Percentiles rank a stretch among this genome's conserved stretches.
These are phyloP conservation scores for Autographa pulchrina DNA, from an alignment of 2,888 invertebrate species.

Conservation along the genomic window DNA sequence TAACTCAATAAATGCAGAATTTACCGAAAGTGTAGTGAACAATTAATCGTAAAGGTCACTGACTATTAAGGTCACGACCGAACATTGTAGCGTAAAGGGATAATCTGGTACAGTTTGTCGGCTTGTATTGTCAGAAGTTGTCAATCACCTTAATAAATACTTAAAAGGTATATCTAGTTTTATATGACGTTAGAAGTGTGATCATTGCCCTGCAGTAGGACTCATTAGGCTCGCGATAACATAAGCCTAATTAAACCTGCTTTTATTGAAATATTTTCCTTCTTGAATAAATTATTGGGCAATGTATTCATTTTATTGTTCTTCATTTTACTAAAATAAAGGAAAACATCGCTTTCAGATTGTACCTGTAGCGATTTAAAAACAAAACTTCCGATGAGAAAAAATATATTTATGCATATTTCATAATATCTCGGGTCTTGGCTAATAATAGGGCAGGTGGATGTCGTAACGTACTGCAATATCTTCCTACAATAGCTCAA, in stretches of 20 bases:
- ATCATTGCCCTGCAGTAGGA: not conserved
- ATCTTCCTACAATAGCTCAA: constrained; percentile 6
- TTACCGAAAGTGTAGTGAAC: constrained; percentile 33
- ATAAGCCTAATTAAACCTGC: not conserved
- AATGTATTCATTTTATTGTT: too few relatives aligned
- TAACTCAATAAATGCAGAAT: not conserved
- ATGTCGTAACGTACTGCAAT: constrained; percentile 5
- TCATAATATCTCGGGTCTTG: not conserved
- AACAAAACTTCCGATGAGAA: not conserved
- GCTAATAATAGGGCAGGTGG: constrained; percentile 6
- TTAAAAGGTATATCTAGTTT: not conserved
- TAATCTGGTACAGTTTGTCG: constrained; percentile 30
- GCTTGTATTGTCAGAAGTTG: constrained; percentile 22
- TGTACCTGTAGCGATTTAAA: not conserved
- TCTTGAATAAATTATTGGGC: too few relatives aligned
- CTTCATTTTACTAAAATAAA: too few relatives aligned
- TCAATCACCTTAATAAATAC: constrained; percentile 1
- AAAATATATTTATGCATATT: constrained; percentile 1
- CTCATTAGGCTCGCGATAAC: not conserved
- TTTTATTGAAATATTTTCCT: too few relatives aligned
- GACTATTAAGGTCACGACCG: constrained; percentile 41
- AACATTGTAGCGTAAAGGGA: constrained; percentile 15
- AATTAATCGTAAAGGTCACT: constrained; percentile 36
- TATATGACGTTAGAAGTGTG: not conserved
- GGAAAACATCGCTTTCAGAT: not conserved